These are phyloP conservation scores for Trissoscelio sp. DNA, from an alignment of 2,888 invertebrate species.

Conservation along the genomic window DNA sequence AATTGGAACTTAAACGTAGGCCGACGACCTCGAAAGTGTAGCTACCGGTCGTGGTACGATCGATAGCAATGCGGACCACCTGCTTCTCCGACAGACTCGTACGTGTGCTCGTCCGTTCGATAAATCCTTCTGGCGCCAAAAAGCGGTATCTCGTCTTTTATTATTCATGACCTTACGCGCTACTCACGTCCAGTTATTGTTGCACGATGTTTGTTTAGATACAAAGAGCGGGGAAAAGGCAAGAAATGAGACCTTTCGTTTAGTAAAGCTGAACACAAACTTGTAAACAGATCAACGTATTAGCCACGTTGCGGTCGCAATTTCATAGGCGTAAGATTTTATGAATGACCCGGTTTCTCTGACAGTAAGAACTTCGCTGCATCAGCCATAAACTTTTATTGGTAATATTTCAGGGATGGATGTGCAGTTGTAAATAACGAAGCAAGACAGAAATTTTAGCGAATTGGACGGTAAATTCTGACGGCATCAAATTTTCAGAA, in stretches of 20 bases:
- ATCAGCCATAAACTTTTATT: conserved; percentile 43
- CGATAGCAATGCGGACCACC: conserved; percentile 64
- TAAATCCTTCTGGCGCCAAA: conserved; percentile 59
- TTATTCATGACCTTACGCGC: conserved; percentile 38
- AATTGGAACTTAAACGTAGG: conserved; percentile 57
- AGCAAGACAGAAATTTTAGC: conserved; percentile 32
- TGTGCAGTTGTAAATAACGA: conserved; percentile 34
- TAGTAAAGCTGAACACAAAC: too few relatives aligned
- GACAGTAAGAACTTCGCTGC: conserved; percentile 6
- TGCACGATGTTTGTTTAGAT: conserved; percentile 16
- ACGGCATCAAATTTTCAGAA: conserved; percentile 27
- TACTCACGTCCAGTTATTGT: conserved; percentile 13
- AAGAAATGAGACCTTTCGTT: too few relatives aligned
- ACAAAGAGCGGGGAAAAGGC: too few relatives aligned
- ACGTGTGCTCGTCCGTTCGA: conserved; percentile 41
- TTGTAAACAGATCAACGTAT: too few relatives aligned
- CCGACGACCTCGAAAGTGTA: conserved; percentile 59
- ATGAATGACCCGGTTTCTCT: conserved; percentile 34
- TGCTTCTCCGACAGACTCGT: conserved; percentile 55
- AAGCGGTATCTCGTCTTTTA: conserved; percentile 26
- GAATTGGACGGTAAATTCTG: conserved; percentile 48
- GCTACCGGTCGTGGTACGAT: conserved; percentile 58
- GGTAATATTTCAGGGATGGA: conserved; percentile 36
- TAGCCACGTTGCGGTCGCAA: too few relatives aligned
- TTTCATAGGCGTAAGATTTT: conserved; percentile 26